These are phyloP conservation scores for Microtus oregoni DNA, from an alignment of 2,113 vertebrate genomes.

Conservation along the genomic window DNA sequence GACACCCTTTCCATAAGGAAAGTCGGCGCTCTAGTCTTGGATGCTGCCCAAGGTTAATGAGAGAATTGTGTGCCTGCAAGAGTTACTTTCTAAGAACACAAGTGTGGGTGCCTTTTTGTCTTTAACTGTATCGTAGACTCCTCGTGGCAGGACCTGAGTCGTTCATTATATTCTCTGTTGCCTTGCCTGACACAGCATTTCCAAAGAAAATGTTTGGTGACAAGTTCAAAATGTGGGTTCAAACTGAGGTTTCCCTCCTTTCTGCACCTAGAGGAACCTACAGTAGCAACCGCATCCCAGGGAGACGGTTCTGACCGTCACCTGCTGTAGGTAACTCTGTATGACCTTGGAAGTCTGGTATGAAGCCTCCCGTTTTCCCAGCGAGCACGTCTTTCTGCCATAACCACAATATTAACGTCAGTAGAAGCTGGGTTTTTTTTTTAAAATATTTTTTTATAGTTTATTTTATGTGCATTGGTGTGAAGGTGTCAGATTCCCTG, in stretches of 20 bases:
- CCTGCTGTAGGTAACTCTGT: not conserved
- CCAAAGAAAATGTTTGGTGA: not conserved
- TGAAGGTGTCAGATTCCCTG: too few species aligned
- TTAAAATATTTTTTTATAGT: too few species aligned
- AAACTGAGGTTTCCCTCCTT: not conserved
- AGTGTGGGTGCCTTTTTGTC: not conserved
- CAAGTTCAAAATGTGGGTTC: not conserved
- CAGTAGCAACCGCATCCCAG: not conserved
- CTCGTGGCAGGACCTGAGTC: not conserved
- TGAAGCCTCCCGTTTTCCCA: not conserved
- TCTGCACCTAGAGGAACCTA: not conserved
- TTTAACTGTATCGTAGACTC: not conserved
- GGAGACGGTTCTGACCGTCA: not conserved
- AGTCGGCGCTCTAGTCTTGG: not conserved
- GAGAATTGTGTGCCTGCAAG: conserved; percentile 13
- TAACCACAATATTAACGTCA: not conserved
- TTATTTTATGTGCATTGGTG: too few species aligned
- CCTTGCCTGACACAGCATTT: not conserved
- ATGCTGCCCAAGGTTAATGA: conserved; percentile 7
- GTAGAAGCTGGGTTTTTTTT: conserved; percentile 14
- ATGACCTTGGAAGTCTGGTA: not conserved
- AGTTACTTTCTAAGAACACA: conserved; percentile 3
- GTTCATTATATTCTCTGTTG: not conserved
- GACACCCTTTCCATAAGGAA: not conserved
- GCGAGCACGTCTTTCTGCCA: not conserved